These are phyloP conservation scores for Ophion slaviceki DNA, from an alignment of 2,888 invertebrate genomes.

Conservation along the genomic window DNA sequence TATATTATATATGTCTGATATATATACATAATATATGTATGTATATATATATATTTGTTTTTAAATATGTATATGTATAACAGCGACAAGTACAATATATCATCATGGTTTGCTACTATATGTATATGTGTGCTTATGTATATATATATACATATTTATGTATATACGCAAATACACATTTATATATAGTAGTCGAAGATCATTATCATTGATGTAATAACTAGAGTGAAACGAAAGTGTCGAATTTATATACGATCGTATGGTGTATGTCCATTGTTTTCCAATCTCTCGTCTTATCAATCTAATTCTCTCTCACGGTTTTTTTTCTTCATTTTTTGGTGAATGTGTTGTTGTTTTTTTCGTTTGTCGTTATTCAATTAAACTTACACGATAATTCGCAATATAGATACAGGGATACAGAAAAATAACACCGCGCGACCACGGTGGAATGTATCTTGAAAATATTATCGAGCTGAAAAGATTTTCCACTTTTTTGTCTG, in stretches of 20 bases:
- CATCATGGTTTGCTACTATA: conserved; percentile 79
- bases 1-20: conserved; percentile 79
- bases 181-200: conserved; percentile 80
- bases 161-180: conserved; percentile 66
- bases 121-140: conserved; percentile 56
- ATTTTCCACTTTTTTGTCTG: conserved; percentile 24
- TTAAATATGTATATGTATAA: conserved; percentile 81
- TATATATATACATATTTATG: conserved; percentile 14
- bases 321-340: conserved; percentile 10
- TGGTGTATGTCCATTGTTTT: conserved; percentile 57
- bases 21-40: conserved; percentile 72
- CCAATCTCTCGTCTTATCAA: conserved; percentile 37
- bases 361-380: conserved; percentile 64
- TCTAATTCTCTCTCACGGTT: conserved; percentile 52
- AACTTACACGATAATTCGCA: conserved; percentile 66
- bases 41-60: conserved; percentile 49
- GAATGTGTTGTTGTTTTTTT: conserved; percentile 36
- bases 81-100: conserved; percentile 83
- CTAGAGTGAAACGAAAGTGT: conserved; percentile 78
- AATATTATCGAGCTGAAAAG: conserved; percentile 66
- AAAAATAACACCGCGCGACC: conserved; percentile 82
- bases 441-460: conserved; percentile 79
- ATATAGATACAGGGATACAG: conserved; percentile 82
- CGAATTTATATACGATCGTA: conserved; percentile 77
- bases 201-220: conserved; percentile 74